Evolutionary conservation across 2,888 invertebrate genomes (phyloP).

Genomic region (Tridacna gigas): DNA sequence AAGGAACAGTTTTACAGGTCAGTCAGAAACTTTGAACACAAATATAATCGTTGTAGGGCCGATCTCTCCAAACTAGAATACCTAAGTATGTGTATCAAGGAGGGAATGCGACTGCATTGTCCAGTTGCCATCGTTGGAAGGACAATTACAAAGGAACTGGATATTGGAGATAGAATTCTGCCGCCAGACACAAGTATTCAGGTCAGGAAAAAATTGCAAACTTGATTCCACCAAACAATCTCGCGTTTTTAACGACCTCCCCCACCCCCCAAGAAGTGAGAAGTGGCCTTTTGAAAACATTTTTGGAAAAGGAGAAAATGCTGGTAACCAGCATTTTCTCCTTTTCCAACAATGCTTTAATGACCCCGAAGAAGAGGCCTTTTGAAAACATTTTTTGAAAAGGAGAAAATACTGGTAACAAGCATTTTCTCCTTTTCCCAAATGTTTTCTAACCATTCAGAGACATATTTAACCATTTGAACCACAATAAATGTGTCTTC

Average conservation of each 20-base stretch:
- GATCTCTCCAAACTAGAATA: constrained; percentile 74
- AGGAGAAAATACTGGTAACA: too few relatives aligned
- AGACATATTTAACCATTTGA: too few relatives aligned
- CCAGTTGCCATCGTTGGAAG: constrained; percentile 78
- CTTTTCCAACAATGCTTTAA: too few relatives aligned
- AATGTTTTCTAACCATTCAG: too few relatives aligned
- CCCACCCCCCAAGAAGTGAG: not conserved
- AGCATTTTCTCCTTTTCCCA: too few relatives aligned
- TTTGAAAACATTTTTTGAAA: too few relatives aligned
- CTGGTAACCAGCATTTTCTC: too few relatives aligned
- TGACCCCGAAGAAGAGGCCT: too few relatives aligned
- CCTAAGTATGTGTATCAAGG: constrained; percentile 79
- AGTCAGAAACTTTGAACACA: not conserved
- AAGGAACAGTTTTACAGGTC: constrained; percentile 58
- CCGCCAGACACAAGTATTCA: constrained; percentile 69
- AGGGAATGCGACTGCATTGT: constrained; percentile 76
- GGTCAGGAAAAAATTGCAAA: constrained; percentile 38
- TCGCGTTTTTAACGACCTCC: not conserved
- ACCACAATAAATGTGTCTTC: too few relatives aligned
- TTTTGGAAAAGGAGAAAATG: too few relatives aligned
- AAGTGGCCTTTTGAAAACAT: not conserved
- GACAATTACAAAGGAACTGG: constrained; percentile 68
- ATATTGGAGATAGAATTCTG: constrained; percentile 69
- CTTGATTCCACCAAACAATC: not conserved
- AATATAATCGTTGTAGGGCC: constrained; percentile 65